Base-by-base conservation (phyloP, 64 coral and sea anemone genomes). In the Pachyseris speciosa region DNA sequence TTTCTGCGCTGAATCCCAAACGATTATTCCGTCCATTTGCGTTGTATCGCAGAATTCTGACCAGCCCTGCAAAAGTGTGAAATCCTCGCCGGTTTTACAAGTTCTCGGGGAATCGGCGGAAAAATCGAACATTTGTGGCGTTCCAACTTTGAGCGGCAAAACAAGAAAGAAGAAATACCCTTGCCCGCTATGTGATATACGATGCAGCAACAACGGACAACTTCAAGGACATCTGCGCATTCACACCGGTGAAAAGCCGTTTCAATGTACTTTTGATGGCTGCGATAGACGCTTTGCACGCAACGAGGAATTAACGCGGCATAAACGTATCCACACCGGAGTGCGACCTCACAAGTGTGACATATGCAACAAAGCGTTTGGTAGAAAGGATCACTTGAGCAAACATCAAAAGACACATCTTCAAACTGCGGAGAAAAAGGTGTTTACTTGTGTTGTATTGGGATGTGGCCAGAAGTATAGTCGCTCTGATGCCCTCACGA, bases 181-280 rank as follows among this genome's bases (percentile, higher is more conserved):
- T 43, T 98, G 96, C 59, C 96, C 96, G 37, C 47, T 94, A 20
- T 98, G 96, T 32, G 93, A 94, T 44, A 91, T 98, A 85, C 77
- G 96, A 71, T 98, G 96, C 10, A 98, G 93, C 50, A 98, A 98
- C 73, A 98, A 98, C 39, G 96, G 96, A 30, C 96, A 98, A 53
- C 49, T 98, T 31, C 96, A 95, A 88, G 96, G 96, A 16, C 96
- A 98, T 33, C 84, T 98, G 63, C 89, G 96, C 75, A 98, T 95
- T 68, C 96, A 98, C 30, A 98, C 96, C 1, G 96, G 96, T 15
- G 96, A 98, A 83, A 85, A 84, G 47, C 96, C 96, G 13, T 98
- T 84, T 67, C 67, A 52, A 88, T 98, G 96, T 53, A 79, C 43
- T 73, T 88, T 78, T 55, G 92, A 94, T 17, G 93, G 93, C 37